Base-by-base conservation (phyloP, 2,888 invertebrate genomes). In the Apamea sordens region DNA sequence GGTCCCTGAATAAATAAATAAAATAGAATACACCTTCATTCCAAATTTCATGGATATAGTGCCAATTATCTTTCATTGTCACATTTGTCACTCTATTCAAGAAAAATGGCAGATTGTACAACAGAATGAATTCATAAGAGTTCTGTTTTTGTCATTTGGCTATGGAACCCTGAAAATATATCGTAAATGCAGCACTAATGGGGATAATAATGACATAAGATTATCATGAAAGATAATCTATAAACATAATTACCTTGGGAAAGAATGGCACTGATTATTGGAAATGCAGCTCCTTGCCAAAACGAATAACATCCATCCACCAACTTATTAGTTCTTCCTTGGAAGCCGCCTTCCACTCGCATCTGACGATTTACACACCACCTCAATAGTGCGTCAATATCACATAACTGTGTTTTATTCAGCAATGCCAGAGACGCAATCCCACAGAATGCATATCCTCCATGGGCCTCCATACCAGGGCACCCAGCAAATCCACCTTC, bases 281-380 rank as follows among this genome's bases (percentile, higher is more conserved):
- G 99, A 93, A 99, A 98, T 68, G 98, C 97, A 73, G 98, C 99
- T 50, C 99, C 99, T 96, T 99, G 99, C 99, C 99, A 99, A 96
- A 99, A 99, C 0, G 99, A 99, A 94, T 99, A 99, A 94, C 99
- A 99, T 6, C 99, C 99, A 97, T 99, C 99, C 0, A 99, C 99
- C 86, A 99, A 97, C 96, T 99, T 99, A 95, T 99, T 99, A 3
- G 99, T 99, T 91, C 99, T 97, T 0, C 99, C 99, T 97, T 99
- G 98, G 93, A 99, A 99, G 13, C 99, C 99, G 53, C 99, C 99
- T 95, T 99, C 99, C 86, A 98, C 97, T 83, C 97, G 97, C 99
- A 99, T 99, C 96, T 99, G 99, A 74, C 98, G 97, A 91, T 98
- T 98, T 0, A 98, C 98, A 83, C 98, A 97, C 99, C 99, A 99